A percentile compares a stretch with the other conserved stretches of the same genome.
Evolutionary conservation across 2,797 vertebrate species (phyloP).

Genomic region (Danio aesculapii): DNA sequence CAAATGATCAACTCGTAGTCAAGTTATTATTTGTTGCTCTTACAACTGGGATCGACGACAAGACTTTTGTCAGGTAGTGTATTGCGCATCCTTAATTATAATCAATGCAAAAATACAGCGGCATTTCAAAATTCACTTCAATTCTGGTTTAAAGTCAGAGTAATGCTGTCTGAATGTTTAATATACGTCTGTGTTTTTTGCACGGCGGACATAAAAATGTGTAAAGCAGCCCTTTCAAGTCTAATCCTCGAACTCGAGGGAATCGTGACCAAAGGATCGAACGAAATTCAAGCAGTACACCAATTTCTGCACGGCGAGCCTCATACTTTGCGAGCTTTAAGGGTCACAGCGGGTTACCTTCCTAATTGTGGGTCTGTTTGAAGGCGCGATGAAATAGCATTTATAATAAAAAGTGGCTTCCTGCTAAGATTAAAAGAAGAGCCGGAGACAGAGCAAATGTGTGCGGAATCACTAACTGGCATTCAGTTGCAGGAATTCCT

Average conservation of each 20-base stretch:
- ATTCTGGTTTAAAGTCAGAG: neutral
- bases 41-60: too few species aligned
- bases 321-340: neutral
- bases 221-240: neutral
- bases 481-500: neutral
- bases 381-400: slow-evolving; percentile 21
- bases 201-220: neutral
- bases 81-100: too few species aligned
- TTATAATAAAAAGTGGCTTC: slow-evolving; percentile 15
- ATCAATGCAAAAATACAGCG: neutral
- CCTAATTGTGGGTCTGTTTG: slow-evolving; percentile 11
- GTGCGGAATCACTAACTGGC: slow-evolving; percentile 13
- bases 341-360: neutral
- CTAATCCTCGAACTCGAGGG: neutral
- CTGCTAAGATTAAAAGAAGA: slow-evolving; percentile 22
- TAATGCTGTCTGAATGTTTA: neutral
- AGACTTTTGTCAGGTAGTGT: too few species aligned
- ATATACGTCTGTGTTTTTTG: neutral
- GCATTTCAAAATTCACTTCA: neutral
- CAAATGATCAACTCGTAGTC: too few species aligned
- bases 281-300: neutral
- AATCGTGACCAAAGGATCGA: neutral
- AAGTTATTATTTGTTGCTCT: too few species aligned
- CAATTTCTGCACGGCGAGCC: neutral
- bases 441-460: too few species aligned